Evolutionary conservation across 2,797 vertebrate genomes (phyloP), one percentile per base, ranked within the genome.

Genomic region (Microctenopoma lineatum): DNA sequence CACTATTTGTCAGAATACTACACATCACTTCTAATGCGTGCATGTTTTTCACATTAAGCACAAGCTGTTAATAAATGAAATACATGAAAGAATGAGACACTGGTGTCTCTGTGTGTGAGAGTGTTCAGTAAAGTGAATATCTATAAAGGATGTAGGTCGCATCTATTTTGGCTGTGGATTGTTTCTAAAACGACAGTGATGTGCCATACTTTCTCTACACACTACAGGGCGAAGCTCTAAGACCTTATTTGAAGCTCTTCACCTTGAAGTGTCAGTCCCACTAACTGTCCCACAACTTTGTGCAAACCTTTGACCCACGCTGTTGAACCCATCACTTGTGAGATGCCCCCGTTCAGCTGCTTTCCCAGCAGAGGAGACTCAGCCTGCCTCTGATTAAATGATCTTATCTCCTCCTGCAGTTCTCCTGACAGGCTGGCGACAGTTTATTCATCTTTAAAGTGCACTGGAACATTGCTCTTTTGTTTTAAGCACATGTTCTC

Each of bases 401-500:
- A 82, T 79, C 32, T 36, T 44, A 72, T 81, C 68, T 70, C 2
- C 57, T 59, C 51, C 59, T 60, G 52, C 46, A 55, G 42, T 54
- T 52, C 26, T n/a, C 16, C 60, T 36, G 42, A 34, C 47, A 64
- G 53, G 34, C 16, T 0, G 25, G 1, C 41, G 66, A 72, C 47
- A 64, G 51, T 11, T 38, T 1, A 26, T 56, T 45, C 4, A 59
- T 21, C 13, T 69, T 55, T 59, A 34, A 45, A 52, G 57, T 38
- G 18, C 27, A 54, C 32, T 32, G 9, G 8, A 26, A 50, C 67
- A 56, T 11, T 16, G 3, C 13, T 25, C 18, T 60, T 7, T 73
- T 0, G 0, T 62, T 42, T 59, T 13, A 66, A 54, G 21, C 38
- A 42, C 56, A 29, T 56, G 36, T 8, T 42, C 14, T 10, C 11